phyloP scores from a whole-genome alignment of 2,888 invertebrate genomes.

The Leptinotarsa rubiginosa region DNA sequence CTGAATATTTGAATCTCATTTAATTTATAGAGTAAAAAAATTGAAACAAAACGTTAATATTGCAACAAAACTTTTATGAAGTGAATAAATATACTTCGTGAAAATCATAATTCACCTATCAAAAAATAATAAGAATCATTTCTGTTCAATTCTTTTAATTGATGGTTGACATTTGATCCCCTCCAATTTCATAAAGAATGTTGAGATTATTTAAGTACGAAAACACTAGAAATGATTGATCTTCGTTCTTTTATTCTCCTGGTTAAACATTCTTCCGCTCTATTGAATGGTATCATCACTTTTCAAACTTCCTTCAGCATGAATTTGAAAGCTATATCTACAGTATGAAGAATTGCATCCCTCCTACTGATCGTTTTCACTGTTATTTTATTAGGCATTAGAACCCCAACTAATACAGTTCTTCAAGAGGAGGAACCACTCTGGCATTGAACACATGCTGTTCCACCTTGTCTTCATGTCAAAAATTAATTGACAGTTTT shows the following conservation, averaged over 20 bases:
- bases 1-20: too few relatives aligned
- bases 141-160: too few relatives aligned
- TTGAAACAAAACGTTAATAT: too few relatives aligned
- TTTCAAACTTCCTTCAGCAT: background rate
- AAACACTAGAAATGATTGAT: background rate
- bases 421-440: background rate
- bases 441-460: background rate
- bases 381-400: background rate
- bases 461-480: background rate
- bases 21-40: too few relatives aligned
- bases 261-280: background rate
- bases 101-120: too few relatives aligned
- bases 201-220: background rate
- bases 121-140: too few relatives aligned
- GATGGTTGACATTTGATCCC: too few relatives aligned
- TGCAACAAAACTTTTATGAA: too few relatives aligned
- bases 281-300: slow-evolving; percentile 4
- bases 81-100: too few relatives aligned
- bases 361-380: background rate
- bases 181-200: background rate
- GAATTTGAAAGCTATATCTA: background rate
- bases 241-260: slow-evolving; percentile 1
- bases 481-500: background rate
- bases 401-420: background rate
- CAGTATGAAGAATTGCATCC: background rate